Base-by-base conservation (phyloP, 2,797 vertebrate species). In the Rostrhamus sociabilis region DNA sequence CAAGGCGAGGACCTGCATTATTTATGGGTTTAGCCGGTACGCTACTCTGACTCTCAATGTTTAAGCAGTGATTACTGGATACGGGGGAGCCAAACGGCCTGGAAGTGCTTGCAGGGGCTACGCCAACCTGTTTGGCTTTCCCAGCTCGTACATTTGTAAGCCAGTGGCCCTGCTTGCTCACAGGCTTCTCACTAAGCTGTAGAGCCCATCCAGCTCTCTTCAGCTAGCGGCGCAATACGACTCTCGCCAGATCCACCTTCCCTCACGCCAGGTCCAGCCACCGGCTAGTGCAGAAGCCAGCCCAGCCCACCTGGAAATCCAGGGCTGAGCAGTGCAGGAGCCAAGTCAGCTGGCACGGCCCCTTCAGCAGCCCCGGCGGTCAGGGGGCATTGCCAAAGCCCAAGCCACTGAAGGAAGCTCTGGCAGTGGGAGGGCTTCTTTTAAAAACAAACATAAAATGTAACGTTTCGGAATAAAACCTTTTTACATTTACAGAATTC, bases 341-440 rank as follows among this genome's bases (percentile, higher is more conserved):
- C 26, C 1, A 4, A 76, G 21, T 12, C 12, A 25, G 27, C 63
- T 68, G 64, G 26, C 64, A 52, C 2, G 1, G 58, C 20, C 40
- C 38, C 53, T 73, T 0, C 0, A 21, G 40, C 66, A 42, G 12
- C 38, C 43, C 63, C 0, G 0, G 21, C 0, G 0, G 5, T 8
- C 32, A 17, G 23, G 8, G 36, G 8, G 8, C 42, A 45, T 7
- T 15, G 12, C 45, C 76, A 74, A 60, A 93, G 56, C 40, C 40
- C 63, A 47, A 17, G n/a, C 8, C 5, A 2, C 60, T 8, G 2
- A 94, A 48, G 12, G 81, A 62, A 66, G 43, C 40, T 40, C 59
- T 0, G 1, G 22, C 19, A 15, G 26, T 0, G 0, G 31, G 32
- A 88, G 21, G 16, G 38, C 6, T 87, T 68, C 26, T 84, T 79